Percentiles rank a stretch among this genome's conserved stretches.
These are phyloP conservation scores for Anolis carolinensis DNA, from an alignment of 2,113 vertebrate species.

Conservation along the genomic window DNA sequence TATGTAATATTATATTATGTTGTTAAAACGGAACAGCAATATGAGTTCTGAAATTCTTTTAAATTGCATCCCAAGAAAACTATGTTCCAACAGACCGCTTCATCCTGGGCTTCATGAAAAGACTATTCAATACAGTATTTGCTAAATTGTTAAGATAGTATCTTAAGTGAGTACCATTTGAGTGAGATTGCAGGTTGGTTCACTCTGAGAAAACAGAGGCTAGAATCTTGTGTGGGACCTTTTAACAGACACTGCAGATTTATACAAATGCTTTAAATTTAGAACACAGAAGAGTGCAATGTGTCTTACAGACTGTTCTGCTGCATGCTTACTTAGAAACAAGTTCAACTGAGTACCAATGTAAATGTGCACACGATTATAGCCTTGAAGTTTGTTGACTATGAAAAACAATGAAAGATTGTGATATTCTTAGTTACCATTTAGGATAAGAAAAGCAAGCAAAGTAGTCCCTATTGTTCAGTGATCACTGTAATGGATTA, in stretches of 20 bases:
- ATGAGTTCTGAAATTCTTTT: not conserved
- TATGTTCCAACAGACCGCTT: not conserved
- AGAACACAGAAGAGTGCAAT: not conserved
- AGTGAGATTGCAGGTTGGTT: not conserved
- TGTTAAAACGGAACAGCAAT: not conserved
- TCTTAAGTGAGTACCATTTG: not conserved
- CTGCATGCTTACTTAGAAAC: not conserved
- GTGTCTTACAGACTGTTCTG: not conserved
- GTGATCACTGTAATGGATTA: constrained; percentile 32
- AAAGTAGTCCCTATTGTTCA: not conserved
- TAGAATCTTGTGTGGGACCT: no score
- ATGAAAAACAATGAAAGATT: not conserved
- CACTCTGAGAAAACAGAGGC: not conserved
- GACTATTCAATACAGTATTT: not conserved
- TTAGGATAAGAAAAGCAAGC: constrained; percentile 32
- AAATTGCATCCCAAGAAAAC: not conserved
- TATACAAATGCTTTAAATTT: no score
- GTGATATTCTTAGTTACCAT: constrained; percentile 8
- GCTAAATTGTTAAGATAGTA: not conserved
- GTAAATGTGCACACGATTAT: not conserved
- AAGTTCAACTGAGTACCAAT: not conserved
- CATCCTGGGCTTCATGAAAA: not conserved
- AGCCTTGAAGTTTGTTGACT: not conserved
- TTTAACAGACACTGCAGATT: no score
- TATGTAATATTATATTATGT: not conserved